Conservation (phyloP, 2,113 vertebrate species). For the Cavia porcellus region DNA sequence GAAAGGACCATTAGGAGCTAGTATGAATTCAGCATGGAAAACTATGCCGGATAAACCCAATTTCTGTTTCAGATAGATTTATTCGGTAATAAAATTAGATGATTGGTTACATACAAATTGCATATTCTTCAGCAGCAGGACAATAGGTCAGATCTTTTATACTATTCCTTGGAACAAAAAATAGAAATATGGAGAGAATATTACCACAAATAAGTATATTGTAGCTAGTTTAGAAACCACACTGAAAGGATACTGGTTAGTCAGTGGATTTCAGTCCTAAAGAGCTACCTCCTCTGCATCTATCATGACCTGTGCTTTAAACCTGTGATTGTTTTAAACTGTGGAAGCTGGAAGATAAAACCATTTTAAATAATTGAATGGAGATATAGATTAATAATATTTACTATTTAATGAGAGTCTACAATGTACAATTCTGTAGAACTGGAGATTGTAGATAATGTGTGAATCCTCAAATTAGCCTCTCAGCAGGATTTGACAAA, state of each 20-base stretch:
- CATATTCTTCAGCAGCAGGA: conserved; percentile 19
- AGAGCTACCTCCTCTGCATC: background rate
- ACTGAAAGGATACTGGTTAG: background rate
- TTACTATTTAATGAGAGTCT: background rate
- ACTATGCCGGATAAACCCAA: background rate
- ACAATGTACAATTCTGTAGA: background rate
- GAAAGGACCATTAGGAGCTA: background rate
- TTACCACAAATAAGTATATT: background rate
- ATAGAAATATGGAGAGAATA: background rate
- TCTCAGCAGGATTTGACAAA: background rate
- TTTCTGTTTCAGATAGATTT: conserved; percentile 56
- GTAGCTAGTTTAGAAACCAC: background rate
- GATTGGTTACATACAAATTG: background rate
- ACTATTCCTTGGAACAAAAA: background rate
- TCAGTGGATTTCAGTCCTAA: background rate
- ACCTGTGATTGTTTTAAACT: background rate
- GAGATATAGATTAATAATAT: conserved; percentile 41
- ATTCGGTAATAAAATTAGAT: conserved; percentile 1
- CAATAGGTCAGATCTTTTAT: background rate
- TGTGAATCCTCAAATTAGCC: background rate
- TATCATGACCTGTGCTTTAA: conserved; percentile 33
- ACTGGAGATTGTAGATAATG: background rate
- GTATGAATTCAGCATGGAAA: conserved; percentile 38
- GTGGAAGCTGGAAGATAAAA: background rate
- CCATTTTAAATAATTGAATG: conserved; percentile 50